phyloP scores from a whole-genome alignment of 2,797 vertebrate species.

The Xerus rutilus region DNA sequence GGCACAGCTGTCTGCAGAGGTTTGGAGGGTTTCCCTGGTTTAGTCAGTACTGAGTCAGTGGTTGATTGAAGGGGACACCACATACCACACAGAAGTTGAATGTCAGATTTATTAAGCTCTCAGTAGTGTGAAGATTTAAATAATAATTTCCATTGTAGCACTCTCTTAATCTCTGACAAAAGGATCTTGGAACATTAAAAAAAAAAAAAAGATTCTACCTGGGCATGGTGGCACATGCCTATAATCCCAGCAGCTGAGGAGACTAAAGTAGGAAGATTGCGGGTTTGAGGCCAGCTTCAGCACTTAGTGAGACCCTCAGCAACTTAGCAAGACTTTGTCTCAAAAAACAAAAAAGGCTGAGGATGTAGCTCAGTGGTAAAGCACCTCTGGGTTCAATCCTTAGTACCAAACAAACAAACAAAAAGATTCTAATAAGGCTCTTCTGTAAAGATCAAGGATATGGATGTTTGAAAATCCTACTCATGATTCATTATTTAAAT shows the following conservation, averaged over 20 bases:
- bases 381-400: no score
- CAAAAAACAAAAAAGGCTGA: no score
- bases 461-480: not conserved
- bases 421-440: not conserved
- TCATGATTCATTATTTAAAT: not conserved
- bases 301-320: no score
- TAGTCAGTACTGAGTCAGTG: not conserved
- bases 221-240: no score
- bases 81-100: not conserved
- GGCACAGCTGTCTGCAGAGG: constrained; percentile 56
- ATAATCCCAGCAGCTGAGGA: no score
- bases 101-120: not conserved
- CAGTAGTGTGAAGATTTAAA: not conserved
- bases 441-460: not conserved
- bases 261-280: no score
- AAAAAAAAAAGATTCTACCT: not conserved
- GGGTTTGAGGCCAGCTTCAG: no score
- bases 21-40: constrained; percentile 51
- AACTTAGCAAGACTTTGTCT: no score
- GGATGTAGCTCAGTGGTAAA: no score
- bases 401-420: no score
- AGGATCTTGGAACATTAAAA: not conserved
- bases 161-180: not conserved
- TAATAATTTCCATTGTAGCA: not conserved
- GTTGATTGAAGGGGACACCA: not conserved